These are phyloP conservation scores for Lytechinus pictus DNA, from an alignment of 35 echinoderm and acorn worm genomes.

Conservation along the genomic window DNA sequence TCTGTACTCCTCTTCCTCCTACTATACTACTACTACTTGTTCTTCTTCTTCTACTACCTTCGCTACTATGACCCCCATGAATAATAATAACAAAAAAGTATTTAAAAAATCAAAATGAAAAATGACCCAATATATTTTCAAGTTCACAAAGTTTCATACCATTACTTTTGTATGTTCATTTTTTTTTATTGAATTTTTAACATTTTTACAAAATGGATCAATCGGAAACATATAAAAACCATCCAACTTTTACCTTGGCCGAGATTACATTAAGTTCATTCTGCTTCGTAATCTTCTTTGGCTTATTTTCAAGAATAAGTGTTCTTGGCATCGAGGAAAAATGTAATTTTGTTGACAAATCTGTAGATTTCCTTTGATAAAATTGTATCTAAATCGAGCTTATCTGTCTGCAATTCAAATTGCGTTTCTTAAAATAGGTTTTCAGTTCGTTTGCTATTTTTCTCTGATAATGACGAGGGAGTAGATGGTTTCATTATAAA, in stretches of 20 bases:
- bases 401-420: not conserved
- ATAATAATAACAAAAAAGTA: no score
- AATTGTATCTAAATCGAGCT: not conserved
- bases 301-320: not conserved
- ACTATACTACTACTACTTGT: not conserved
- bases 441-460: not conserved
- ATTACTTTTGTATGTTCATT: no score
- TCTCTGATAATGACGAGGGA: no score
- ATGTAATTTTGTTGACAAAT: conserved; percentile 7
- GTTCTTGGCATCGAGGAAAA: not conserved
- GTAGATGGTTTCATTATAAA: no score
- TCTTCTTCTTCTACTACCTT: not conserved
- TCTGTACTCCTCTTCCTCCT: no score
- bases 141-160: no score
- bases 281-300: not conserved
- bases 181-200: no score
- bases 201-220: no score
- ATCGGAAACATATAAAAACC: no score
- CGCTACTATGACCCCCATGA: not conserved
- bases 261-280: not conserved
- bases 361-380: not conserved
- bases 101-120: no score
- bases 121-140: no score
- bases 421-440: not conserved
- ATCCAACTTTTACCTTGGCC: not conserved